Conservation (phyloP, 2,113 vertebrate species). For the Myiozetetes cayanensis region DNA sequence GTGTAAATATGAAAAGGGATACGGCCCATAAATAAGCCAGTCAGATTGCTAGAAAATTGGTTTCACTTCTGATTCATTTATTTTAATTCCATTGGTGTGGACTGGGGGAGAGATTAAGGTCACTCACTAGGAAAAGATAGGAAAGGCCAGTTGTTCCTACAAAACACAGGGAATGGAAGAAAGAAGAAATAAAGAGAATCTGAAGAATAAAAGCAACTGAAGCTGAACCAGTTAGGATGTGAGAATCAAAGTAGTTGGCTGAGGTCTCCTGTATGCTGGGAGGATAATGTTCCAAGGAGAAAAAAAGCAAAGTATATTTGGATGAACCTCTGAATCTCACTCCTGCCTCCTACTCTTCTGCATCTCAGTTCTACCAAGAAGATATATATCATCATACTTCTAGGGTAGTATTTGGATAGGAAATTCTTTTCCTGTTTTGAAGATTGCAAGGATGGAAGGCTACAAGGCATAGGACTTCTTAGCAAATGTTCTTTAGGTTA, state of each 20-base stretch:
- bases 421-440: background rate
- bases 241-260: background rate
- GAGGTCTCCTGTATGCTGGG: background rate
- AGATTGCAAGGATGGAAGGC: background rate
- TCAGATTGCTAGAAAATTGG: background rate
- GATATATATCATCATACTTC: background rate
- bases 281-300: background rate
- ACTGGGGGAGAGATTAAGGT: background rate
- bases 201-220: background rate
- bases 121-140: background rate
- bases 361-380: background rate
- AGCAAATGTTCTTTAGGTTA: background rate
- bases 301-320: background rate
- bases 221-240: background rate
- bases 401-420: background rate
- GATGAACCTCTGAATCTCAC: background rate
- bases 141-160: background rate
- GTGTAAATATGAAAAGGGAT: background rate
- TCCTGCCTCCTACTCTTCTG: background rate
- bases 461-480: background rate
- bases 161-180: background rate
- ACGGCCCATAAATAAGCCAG: background rate
- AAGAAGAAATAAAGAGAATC: background rate
- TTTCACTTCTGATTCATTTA: background rate
- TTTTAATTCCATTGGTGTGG: background rate